Conservation (phyloP, 1,140 invertebrate genomes). For the Penaeus chinensis region DNA sequence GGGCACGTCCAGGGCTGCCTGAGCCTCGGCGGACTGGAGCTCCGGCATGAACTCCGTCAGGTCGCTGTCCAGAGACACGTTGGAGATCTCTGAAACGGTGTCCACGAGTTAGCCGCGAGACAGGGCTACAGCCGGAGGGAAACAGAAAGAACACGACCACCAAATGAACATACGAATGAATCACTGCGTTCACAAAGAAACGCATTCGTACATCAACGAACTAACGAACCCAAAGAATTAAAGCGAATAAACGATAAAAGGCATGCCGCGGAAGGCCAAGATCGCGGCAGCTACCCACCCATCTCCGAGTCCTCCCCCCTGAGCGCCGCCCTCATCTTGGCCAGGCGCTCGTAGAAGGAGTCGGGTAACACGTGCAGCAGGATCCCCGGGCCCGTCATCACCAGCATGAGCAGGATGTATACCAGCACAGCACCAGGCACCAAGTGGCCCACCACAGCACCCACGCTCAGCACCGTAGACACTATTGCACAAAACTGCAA, state of each 20-base stretch:
- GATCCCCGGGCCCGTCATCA: conserved; percentile 45
- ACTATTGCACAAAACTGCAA: conserved; percentile 48
- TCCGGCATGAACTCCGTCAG: conserved; percentile 60
- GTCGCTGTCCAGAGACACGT: conserved; percentile 55
- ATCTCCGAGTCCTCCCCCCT: conserved; percentile 42
- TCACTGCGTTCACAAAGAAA: too few species aligned
- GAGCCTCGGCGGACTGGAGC: conserved; percentile 52
- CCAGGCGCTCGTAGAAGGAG: conserved; percentile 43
- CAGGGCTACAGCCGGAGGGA: too few species aligned
- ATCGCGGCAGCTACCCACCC: conserved; percentile 12
- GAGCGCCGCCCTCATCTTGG: conserved; percentile 41
- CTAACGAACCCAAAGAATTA: too few species aligned
- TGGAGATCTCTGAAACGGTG: conserved; percentile 37
- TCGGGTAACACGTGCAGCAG: conserved; percentile 41
- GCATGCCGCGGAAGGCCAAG: neutral
- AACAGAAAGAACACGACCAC: too few species aligned
- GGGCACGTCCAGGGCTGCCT: conserved; percentile 60
- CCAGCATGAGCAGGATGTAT: conserved; percentile 42
- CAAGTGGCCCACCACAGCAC: conserved; percentile 45
- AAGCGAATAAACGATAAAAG: neutral
- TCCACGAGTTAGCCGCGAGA: neutral
- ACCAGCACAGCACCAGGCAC: conserved; percentile 50
- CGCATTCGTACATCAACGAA: too few species aligned
- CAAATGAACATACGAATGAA: too few species aligned
- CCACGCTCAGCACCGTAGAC: conserved; percentile 44